phyloP scores from a whole-genome alignment of 2,113 vertebrate species.

The Vidua macroura region DNA sequence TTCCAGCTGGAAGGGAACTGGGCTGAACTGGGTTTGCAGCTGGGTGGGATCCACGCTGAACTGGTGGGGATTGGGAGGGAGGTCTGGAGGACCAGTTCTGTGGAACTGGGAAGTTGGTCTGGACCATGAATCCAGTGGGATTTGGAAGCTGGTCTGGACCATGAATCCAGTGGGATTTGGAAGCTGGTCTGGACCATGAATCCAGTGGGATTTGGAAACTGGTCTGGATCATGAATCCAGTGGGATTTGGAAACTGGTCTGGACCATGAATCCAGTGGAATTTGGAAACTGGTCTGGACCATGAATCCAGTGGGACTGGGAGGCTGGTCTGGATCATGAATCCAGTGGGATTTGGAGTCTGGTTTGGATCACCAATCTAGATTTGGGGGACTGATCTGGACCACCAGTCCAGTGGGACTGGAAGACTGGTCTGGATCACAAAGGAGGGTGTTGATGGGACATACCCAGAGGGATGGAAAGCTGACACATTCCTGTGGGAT shows the following conservation, averaged over 20 bases:
- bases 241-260: neutral
- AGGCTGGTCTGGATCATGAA: rapidly evolving
- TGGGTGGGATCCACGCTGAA: rapidly evolving
- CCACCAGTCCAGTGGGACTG: neutral
- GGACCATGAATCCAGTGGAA: neutral
- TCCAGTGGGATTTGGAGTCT: neutral
- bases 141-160: rapidly evolving
- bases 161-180: neutral
- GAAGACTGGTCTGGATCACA: too few species aligned
- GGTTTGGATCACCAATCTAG: neutral
- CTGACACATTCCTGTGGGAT: neutral
- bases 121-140: rapidly evolving
- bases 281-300: too few species aligned
- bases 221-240: rapidly evolving
- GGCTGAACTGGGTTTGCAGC: neutral
- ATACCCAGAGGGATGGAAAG: too few species aligned
- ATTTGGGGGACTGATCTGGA: neutral
- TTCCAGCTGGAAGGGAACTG: neutral
- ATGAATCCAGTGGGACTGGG: too few species aligned
- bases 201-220: neutral
- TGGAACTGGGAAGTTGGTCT: rapidly evolving
- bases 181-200: rapidly evolving
- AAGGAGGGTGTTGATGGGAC: too few species aligned
- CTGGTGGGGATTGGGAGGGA: neutral
- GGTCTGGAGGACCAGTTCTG: rapidly evolving